Base-by-base conservation (phyloP, 2,797 vertebrate genomes). In the Ceyx erithaca region DNA sequence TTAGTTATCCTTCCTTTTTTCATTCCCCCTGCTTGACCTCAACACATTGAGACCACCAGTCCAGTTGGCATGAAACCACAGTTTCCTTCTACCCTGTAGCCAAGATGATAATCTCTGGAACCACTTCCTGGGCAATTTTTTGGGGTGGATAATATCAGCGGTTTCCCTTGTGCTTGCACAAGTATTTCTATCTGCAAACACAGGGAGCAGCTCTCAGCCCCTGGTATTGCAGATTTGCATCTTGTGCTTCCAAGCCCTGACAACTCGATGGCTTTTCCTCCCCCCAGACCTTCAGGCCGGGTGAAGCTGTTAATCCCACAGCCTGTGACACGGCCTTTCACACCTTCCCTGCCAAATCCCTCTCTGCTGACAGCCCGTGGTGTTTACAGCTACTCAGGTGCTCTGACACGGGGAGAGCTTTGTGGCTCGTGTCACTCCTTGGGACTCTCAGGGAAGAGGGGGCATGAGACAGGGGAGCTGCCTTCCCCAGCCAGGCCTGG, bases 41-140 rank as follows among this genome's bases (percentile, higher is more conserved):
- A 45, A 25, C 5, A 28, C 22, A 30, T 6, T 33, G 46, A 89
- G 89, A 87, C 81, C 84, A 55, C 75, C 5, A 2, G 17, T 71
- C 51, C 66, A 66, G 79, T 46, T 83, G 76, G 73, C 45, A 30
- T 25, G 48, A 75, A 87, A 78, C 31, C 1, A 2, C 12, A 4
- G 85, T 85, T 93, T 85, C 73, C 72, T 70, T 43, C 61, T 28
- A 2, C n/a, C 70, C 85, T 66, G 5, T 67, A 78, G 31, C 20
- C 35, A 76, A 80, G 31, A 84, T 55, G 22, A 52, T 58, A 78
- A 86, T 79, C 59, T 81, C 48, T 7, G 4, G 22, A 94, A 72
- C 80, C 67, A 70, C 82, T 79, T 94, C 72, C 89, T 70, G 77
- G 80, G 83, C 57, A 78, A 12, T 66, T 83, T 84, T 80, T 89